Evolutionary conservation across 23 tunicate genomes (phyloP), one percentile per base, ranked within the genome.

Genomic region (Diplosoma virens): DNA sequence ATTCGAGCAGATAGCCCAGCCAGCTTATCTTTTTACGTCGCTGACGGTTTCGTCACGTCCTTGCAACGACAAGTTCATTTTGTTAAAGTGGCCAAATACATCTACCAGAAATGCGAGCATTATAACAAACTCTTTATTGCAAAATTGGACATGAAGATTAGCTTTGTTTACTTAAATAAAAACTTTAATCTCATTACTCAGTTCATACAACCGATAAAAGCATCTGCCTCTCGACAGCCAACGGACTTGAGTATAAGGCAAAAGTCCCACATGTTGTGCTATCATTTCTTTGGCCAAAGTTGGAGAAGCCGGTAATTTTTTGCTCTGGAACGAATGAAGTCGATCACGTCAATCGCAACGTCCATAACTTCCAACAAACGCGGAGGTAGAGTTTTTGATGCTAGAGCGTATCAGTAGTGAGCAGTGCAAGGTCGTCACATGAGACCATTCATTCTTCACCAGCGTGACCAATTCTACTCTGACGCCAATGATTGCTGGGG

Each of bases 1-100:
- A 73, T 73, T 73, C 79, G 79, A 25, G 66, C 66, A 73, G 34
- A 73, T 50, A 73, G 34, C 25, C 79, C 79, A 52, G 61, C 79
- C 32, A 52, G 61, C 65, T 73, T 73, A 30, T 73, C 79, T 52
- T 73, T n/a, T 37, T 27, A 73, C 79, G 67, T 73, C 79, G 36
- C 79, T 47, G 64, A 73, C 79, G 14, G 79, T 48, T 14, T 48
- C 65, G 3, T 73, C 66, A 28, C 79, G 79, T 25, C 79, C 79
- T 50, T 73, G 79, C 64, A 73, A 73, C 14, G 76, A 23, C 54
- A 35, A 23, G 52, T 68, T 68, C 54, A 35, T 16, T 68, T 68
- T 54, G 75, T 68, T 35, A 54, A 68, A 28, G 36, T 68, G 75
- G 52, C 75, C 54, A 33, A 68, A 68, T 68, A 68, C 75, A 37